Conservation (phyloP, 2,113 vertebrate genomes). For the Scomber japonicus region DNA sequence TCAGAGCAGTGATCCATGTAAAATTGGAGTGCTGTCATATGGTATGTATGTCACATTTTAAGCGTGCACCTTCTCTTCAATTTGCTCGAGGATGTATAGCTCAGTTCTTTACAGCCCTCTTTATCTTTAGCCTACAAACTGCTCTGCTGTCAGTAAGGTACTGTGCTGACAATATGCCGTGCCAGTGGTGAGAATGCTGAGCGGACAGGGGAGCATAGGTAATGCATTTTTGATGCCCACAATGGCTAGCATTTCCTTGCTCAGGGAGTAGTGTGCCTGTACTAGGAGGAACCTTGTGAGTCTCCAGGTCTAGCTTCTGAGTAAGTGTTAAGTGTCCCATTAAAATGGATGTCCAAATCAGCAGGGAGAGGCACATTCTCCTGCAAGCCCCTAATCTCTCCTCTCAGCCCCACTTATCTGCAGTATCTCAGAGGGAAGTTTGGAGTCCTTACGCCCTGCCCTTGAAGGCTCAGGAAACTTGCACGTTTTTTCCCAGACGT, state of each 20-base stretch:
- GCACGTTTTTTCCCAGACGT: slow-evolving; percentile 35
- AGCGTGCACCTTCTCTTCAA: not conserved
- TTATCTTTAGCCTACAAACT: slow-evolving; percentile 50
- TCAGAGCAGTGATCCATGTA: not conserved
- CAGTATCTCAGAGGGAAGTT: slow-evolving; percentile 56
- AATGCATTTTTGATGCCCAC: slow-evolving; percentile 80
- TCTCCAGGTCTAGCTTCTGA: slow-evolving; percentile 57
- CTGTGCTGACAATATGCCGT: slow-evolving; percentile 56
- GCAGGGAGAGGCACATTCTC: slow-evolving; percentile 70
- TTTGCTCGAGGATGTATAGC: not conserved
- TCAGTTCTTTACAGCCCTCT: slow-evolving; percentile 21
- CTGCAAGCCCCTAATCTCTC: slow-evolving; percentile 62
- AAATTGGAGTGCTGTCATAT: not conserved
- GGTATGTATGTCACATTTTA: not conserved
- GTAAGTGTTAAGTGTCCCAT: slow-evolving; percentile 77
- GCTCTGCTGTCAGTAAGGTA: slow-evolving; percentile 59
- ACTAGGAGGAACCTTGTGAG: slow-evolving; percentile 43
- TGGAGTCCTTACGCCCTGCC: slow-evolving; percentile 56
- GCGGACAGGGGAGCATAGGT: slow-evolving; percentile 67
- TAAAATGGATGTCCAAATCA: slow-evolving; percentile 81
- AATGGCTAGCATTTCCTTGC: slow-evolving; percentile 63
- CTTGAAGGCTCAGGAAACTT: slow-evolving; percentile 36
- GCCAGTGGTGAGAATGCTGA: slow-evolving; percentile 66
- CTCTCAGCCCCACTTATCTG: slow-evolving; percentile 69
- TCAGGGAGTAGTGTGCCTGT: slow-evolving; percentile 50